Percentiles rank a stretch among this genome's conserved stretches.
These are phyloP conservation scores for Drosophila mimetica DNA, from an alignment of 2,888 invertebrate species.

Conservation along the genomic window DNA sequence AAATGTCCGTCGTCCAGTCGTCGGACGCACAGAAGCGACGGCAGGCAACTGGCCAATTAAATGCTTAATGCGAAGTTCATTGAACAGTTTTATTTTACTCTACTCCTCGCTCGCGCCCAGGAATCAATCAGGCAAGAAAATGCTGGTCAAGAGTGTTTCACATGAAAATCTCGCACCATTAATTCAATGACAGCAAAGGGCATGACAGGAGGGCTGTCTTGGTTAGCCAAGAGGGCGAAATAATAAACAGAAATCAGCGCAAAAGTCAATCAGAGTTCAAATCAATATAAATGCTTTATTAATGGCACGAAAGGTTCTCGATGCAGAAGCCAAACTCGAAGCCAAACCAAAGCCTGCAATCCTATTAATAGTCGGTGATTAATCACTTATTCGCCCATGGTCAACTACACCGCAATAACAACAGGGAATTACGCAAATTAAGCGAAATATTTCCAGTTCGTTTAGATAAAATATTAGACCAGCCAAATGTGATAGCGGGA, in stretches of 20 bases:
- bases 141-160: constrained; percentile 46
- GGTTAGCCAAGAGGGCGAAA: constrained; percentile 57
- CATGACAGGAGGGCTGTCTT: constrained; percentile 25
- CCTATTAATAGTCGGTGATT: constrained; percentile 40
- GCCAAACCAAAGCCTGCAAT: neutral
- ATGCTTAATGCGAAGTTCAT: constrained; percentile 70
- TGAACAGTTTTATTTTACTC: constrained; percentile 65
- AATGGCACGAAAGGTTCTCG: constrained; percentile 41
- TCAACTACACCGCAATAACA: constrained; percentile 21
- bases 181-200: constrained; percentile 58
- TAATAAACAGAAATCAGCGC: constrained; percentile 72
- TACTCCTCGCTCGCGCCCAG: constrained; percentile 43
- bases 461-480: constrained; percentile 16
- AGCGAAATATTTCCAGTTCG: constrained; percentile 4
- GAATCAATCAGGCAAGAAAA: constrained; percentile 65
- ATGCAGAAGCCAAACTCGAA: neutral
- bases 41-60: constrained; percentile 62
- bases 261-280: constrained; percentile 75
- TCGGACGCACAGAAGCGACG: constrained; percentile 15
- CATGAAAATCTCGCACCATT: constrained; percentile 78
- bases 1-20: constrained; percentile 54
- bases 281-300: constrained; percentile 74
- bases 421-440: constrained; percentile 24
- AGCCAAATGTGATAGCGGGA: constrained; percentile 4
- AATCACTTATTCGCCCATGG: constrained; percentile 18